These are phyloP conservation scores for Rousettus madagascariensis DNA, from an alignment of 2,797 vertebrate genomes.

Conservation along the genomic window DNA sequence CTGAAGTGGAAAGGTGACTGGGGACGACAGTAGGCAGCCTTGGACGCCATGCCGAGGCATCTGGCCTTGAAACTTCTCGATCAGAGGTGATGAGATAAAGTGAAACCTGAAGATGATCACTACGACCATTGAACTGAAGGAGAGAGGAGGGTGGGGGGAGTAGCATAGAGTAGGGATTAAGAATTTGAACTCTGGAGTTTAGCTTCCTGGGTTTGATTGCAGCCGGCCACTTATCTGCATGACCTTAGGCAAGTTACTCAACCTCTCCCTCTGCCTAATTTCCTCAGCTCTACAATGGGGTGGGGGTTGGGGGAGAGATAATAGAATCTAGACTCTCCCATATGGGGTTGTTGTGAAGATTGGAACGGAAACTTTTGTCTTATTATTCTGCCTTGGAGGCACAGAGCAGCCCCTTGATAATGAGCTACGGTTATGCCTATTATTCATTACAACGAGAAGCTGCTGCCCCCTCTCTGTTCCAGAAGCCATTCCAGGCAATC, in stretches of 20 bases:
- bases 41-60: accelerated
- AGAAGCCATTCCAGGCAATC: not conserved
- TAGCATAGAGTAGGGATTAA: not conserved
- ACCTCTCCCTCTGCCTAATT: not conserved
- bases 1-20: not conserved
- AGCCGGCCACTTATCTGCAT: not conserved
- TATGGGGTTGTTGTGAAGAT: not conserved
- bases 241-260: not conserved
- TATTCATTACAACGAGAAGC: not conserved
- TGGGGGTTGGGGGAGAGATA: not conserved
- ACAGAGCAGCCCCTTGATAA: not conserved
- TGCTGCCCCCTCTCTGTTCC: not conserved
- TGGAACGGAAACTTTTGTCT: not conserved
- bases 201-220: not conserved
- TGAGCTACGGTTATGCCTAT: not conserved
- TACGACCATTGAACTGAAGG: not conserved
- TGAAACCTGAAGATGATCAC: not conserved
- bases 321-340: not conserved
- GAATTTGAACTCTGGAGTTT: not conserved
- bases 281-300: not conserved
- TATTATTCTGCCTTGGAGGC: not conserved
- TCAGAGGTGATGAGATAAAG: not conserved
- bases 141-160: not conserved
- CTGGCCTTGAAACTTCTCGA: not conserved
- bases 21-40: not conserved